Evolutionary conservation across 2,888 invertebrate species (phyloP), one percentile per base, ranked within the genome.

Genomic region (Odiellus spinosus): DNA sequence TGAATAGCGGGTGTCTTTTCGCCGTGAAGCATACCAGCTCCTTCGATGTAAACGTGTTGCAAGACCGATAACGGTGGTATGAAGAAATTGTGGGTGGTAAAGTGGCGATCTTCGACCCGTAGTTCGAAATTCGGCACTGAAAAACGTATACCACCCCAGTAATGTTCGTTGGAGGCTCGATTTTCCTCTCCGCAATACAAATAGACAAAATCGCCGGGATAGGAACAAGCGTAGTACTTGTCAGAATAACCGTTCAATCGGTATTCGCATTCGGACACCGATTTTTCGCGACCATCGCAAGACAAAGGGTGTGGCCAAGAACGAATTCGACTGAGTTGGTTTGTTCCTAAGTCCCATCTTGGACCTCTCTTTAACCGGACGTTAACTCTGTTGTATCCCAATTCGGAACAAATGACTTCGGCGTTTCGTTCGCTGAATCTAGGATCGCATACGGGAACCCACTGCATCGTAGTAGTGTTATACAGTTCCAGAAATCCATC

Each of bases 71-170:
- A 33, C 4, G 49, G 42, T 35, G 20, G 3, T 12, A 14, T 14
- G 33, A 17, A 2, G 44, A 42, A 32, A 33, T 38, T 12, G 2
- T 45, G 39, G 20, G 52, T 48, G 3, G 48, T 44, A 14, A 47
- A 32, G 18, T 34, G 45, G 3, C 47, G n/a, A 18, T 48, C 44
- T 11, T 44, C 45, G 20, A 40, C 45, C 18, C 42, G 3, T 64
- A 85, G 82, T 64, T 95, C 91, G 63, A 88, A 90, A 63, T 86
- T 81, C 3, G 83, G 76, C 62, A 84, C 78, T 1, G 90, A 80
- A 63, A 95, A 91, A 51, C 95, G 73, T 52, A 98, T 78, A 33
- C 96, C 96, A 38, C 96, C 98, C 98, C 98, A 99, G 61, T 88
- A 87, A 42, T 82, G 76, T 47, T 75, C 71, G 15, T 71, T 68